Conservation (phyloP, 2,888 invertebrate species). For the Pocota personata region DNA sequence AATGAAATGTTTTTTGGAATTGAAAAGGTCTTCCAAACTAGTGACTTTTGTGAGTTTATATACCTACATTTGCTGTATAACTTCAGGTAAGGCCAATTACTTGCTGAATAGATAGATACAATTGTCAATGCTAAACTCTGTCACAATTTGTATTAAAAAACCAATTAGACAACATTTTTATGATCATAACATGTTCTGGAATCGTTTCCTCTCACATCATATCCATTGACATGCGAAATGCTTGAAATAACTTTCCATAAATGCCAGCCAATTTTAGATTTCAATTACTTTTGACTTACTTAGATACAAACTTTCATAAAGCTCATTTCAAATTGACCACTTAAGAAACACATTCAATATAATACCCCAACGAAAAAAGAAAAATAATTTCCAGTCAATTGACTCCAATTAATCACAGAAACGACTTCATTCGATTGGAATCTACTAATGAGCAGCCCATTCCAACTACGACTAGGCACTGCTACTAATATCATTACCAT, state of each 20-base stretch:
- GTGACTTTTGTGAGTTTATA: too few relatives aligned
- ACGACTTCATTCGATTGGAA: slow-evolving; percentile 61
- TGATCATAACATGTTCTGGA: slow-evolving; percentile 31
- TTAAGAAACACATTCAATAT: slow-evolving; percentile 5
- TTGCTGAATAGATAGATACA: background rate
- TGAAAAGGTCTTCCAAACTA: too few relatives aligned
- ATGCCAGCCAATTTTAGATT: slow-evolving; percentile 36
- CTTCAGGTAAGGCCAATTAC: too few relatives aligned
- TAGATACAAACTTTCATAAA: background rate
- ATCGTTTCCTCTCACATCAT: slow-evolving; percentile 25
- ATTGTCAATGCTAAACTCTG: background rate
- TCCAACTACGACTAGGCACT: slow-evolving; percentile 2
- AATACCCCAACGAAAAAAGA: background rate
- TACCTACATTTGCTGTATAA: too few relatives aligned
- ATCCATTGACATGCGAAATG: slow-evolving; percentile 9
- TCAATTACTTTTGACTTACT: slow-evolving; percentile 35
- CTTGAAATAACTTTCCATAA: slow-evolving; percentile 33
- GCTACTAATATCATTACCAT: slow-evolving; percentile 34
- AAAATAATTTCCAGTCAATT: slow-evolving; percentile 36
- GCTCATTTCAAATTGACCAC: slow-evolving; percentile 2
- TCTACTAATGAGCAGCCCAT: slow-evolving; percentile 54
- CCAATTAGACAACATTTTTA: slow-evolving; percentile 15
- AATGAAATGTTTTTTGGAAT: too few relatives aligned
- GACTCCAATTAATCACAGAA: slow-evolving; percentile 65
- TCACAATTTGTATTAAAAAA: background rate